Base-by-base conservation (phyloP, 2,888 invertebrate genomes). In the Pristionchus entomophagus region DNA sequence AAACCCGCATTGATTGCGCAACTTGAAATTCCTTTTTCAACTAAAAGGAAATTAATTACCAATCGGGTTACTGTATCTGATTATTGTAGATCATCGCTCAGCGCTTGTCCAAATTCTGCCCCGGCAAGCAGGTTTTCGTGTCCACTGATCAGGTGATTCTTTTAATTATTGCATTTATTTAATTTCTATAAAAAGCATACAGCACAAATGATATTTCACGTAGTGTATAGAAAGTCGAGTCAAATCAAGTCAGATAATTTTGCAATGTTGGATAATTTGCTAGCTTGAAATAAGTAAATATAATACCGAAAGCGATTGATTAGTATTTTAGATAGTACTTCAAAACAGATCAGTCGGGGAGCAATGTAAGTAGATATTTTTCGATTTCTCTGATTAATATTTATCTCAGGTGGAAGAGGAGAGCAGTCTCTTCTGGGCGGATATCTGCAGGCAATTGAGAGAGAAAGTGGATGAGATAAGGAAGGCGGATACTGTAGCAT, bases 381-480 rank as follows among this genome's bases (percentile, higher is more conserved):
- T n/a, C n/a, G n/a, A n/a, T n/a, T n/a, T n/a, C n/a, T n/a, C n/a
- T n/a, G n/a, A n/a, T n/a, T n/a, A n/a, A n/a, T n/a, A n/a, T n/a
- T n/a, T n/a, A n/a, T n/a, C n/a, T n/a, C 38, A 73, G 35, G 83
- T 84, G 51, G 83, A 84, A n/a, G 83, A 84, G 62, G 83, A 84
- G 65, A 62, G 51, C 35, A 49, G 29, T 45, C 83, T 84, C 14
- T 84, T 84, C 83, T 84, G 83, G 83, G 32, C 35, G 22, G 41
- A 32, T 19, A 8, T 84, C 14, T 26, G 49, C 45, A 65, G 35
- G 32, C 83, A 84, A 10, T 51, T 84, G 78, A 80, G 22, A 26
- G 51, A 80, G 51, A 49, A 32, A 19, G 8, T 80, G 19, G 51
- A 49, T 26, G 78, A 49, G 78, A 51, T 80, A 8, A 80, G 22